Evolutionary conservation across 2,113 vertebrate species (phyloP).

Genomic region (Caretta caretta): DNA sequence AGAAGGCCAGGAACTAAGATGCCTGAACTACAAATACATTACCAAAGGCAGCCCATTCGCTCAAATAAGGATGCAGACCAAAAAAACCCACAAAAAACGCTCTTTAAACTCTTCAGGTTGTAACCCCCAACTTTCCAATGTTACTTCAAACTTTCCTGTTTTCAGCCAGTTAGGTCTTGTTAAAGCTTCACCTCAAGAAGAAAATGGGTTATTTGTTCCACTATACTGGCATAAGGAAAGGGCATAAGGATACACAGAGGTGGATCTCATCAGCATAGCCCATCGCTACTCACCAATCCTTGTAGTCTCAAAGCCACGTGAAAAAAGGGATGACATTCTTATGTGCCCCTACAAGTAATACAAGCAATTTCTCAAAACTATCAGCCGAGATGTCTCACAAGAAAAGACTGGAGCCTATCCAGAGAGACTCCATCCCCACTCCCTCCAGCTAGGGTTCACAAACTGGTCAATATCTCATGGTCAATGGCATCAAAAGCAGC

Average conservation of each 20-base stretch:
- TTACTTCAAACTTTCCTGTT: not conserved
- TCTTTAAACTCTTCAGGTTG: not conserved
- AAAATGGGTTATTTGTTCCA: too few relatives aligned
- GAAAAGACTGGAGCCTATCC: too few relatives aligned
- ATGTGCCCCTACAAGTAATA: too few relatives aligned
- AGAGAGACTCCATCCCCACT: too few relatives aligned
- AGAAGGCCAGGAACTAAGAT: not conserved
- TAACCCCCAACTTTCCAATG: not conserved
- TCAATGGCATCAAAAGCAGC: too few relatives aligned
- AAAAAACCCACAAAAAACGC: not conserved
- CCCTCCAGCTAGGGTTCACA: too few relatives aligned
- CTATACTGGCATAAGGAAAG: not conserved
- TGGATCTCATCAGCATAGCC: not conserved
- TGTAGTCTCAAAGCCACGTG: too few relatives aligned
- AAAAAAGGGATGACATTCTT: too few relatives aligned
- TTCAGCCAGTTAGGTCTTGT: not conserved
- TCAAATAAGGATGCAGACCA: not conserved
- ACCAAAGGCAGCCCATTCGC: not conserved
- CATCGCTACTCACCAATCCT: too few relatives aligned
- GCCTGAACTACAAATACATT: not conserved
- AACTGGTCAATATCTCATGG: too few relatives aligned
- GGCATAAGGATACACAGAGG: not conserved
- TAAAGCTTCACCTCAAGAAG: not conserved
- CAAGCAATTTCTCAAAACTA: too few relatives aligned
- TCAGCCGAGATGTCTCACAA: too few relatives aligned